These are phyloP conservation scores for Nyctibius bracteatus DNA, from an alignment of 2,113 vertebrate species.

Conservation along the genomic window DNA sequence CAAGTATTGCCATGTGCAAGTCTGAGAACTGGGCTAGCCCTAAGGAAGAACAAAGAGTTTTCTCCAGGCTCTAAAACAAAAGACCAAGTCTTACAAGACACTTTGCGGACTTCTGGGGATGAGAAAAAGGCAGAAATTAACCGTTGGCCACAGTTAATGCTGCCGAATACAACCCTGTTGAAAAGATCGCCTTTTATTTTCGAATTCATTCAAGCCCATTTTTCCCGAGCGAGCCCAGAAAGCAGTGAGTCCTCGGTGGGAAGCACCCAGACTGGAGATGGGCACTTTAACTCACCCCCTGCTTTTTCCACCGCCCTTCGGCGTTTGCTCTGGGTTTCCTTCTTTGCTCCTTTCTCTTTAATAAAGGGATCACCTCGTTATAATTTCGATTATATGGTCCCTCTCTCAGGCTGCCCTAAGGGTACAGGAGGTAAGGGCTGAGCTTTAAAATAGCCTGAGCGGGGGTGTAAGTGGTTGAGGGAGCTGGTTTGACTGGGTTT, in stretches of 20 bases:
- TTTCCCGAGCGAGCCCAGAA: neutral
- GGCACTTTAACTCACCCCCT: neutral
- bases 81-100: conserved; percentile 70
- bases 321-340: neutral
- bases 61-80: conserved; percentile 75
- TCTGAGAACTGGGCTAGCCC: conserved; percentile 78
- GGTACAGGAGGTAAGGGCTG: conserved; percentile 32
- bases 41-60: conserved; percentile 79
- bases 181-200: conserved; percentile 53
- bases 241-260: neutral
- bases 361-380: neutral
- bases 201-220: conserved; percentile 5
- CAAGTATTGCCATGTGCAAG: conserved; percentile 81
- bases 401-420: conserved; percentile 33
- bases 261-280: neutral
- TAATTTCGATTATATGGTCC: neutral
- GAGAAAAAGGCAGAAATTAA: conserved; percentile 67
- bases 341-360: neutral
- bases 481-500: conserved; percentile 25
- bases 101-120: conserved; percentile 66
- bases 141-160: conserved; percentile 58
- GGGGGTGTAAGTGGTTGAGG: conserved; percentile 14
- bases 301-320: neutral
- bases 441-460: conserved; percentile 24
- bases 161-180: neutral